Base-by-base conservation (phyloP, 2,113 vertebrate species). In the Platysteira castanea region DNA sequence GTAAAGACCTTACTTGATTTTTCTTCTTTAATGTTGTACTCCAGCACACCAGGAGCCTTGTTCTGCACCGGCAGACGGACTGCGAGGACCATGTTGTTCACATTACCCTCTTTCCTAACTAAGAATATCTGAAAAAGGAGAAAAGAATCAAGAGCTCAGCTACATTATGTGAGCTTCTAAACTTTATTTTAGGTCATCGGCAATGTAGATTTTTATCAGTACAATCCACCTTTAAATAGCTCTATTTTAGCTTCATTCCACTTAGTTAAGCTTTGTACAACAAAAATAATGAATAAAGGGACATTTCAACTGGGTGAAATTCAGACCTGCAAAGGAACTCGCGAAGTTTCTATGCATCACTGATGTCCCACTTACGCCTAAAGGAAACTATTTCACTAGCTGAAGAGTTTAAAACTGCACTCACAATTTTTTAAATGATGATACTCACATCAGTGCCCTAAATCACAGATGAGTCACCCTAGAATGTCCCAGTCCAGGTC, bases 1-100 rank as follows among this genome's bases (percentile, higher is more conserved):
- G 10, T 67, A 24, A 73, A 83, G 84, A 67, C 97, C 98, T 90
- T 96, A 99, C 99, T 98, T 37, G 98, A 97, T 68, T 98, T 99
- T 96, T 99, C 98, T 89, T 99, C 98, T 96, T 98, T 99, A 73
- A 99, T 97, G 69, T 84, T 91, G 91, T 98, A 98, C 44, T 98
- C 98, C 30, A 98, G 95, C 64, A 98, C 97, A 76, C 96, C 83
- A 10, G 98, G 78, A 82, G 61, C 54, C 90, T 98, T 91, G 1
- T 96, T 91, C 84, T 95, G 98, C 92, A 87, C 97, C 6, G 98
- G 97, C 46, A 98, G 96, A 31, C 98, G 97, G 22, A 99, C 98
- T 19, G 98, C 98, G 67, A 99, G 98, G 17, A 97, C 95, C 96
- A 98, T 97, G 8, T 78, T 96, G 76, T 97, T 97, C 85, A 93